Percentiles rank a stretch among this genome's conserved stretches.
phyloP scores from a whole-genome alignment of 2,113 vertebrate species.

The Ancistrus triradiatus region DNA sequence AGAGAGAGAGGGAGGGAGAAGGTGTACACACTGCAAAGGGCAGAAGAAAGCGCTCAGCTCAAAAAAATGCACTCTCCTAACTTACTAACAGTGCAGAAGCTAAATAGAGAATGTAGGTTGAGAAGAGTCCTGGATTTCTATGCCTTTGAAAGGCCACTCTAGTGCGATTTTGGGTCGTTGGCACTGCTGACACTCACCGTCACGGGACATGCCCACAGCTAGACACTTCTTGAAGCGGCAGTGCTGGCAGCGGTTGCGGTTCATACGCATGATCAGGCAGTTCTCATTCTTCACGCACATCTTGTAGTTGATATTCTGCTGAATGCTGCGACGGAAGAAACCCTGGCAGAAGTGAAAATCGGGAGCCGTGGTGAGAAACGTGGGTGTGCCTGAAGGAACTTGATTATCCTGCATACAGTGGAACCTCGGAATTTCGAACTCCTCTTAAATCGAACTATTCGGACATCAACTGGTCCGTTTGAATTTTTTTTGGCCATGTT shows the following conservation, averaged over 20 bases:
- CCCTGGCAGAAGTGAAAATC: slow-evolving; percentile 56
- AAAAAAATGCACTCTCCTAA: slow-evolving; percentile 38
- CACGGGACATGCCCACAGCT: slow-evolving; percentile 77
- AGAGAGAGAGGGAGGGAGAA: slow-evolving; percentile 34
- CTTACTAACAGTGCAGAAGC: slow-evolving; percentile 30
- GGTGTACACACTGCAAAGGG: slow-evolving; percentile 34
- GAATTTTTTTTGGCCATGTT: too few species aligned
- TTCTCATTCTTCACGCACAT: slow-evolving; percentile 78
- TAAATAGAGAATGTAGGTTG: slow-evolving; percentile 40
- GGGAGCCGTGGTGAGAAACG: neutral
- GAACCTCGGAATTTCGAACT: too few species aligned
- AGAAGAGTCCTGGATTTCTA: too few species aligned
- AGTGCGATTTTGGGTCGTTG: neutral
- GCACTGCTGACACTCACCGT: slow-evolving; percentile 62
- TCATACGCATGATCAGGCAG: slow-evolving; percentile 78
- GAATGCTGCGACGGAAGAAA: slow-evolving; percentile 77
- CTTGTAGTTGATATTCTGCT: slow-evolving; percentile 80
- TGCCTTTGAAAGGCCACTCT: too few species aligned
- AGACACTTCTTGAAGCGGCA: slow-evolving; percentile 80
- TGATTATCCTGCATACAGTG: neutral
- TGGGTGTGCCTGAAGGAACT: neutral
- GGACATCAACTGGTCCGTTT: too few species aligned
- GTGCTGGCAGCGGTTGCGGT: slow-evolving; percentile 77
- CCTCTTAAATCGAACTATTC: too few species aligned
- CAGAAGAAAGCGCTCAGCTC: slow-evolving; percentile 37